Evolutionary conservation across 2,888 invertebrate species (phyloP).

Genomic region (Altica lythri): DNA sequence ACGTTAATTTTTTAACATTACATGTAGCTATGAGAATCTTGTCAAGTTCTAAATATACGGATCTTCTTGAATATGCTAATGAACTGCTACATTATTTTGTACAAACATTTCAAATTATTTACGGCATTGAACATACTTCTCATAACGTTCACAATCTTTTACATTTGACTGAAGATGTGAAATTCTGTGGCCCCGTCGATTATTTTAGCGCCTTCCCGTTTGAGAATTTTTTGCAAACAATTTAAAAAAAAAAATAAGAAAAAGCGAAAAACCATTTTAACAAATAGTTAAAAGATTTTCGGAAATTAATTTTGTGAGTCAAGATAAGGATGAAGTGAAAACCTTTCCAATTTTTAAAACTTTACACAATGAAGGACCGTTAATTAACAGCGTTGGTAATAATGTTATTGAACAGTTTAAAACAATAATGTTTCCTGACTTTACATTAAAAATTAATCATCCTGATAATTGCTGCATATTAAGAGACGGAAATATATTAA

Average conservation of each 20-base stretch:
- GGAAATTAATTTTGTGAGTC: not conserved
- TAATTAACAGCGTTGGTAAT: not conserved
- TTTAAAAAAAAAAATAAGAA: not conserved
- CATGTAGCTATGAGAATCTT: conserved; percentile 5
- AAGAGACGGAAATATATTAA: not conserved
- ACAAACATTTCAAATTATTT: conserved; percentile 1
- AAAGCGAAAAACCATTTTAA: not conserved
- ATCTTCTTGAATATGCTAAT: conserved; percentile 1
- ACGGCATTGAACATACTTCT: not conserved
- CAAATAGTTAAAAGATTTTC: conserved; percentile 4
- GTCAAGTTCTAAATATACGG: not conserved
- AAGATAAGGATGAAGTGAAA: not conserved
- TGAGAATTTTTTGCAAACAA: conserved; percentile 1
- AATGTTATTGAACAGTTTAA: conserved; percentile 1
- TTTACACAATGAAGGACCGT: not conserved
- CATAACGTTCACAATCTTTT: conserved; percentile 2
- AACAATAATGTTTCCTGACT: not conserved
- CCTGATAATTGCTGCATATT: conserved; percentile 7
- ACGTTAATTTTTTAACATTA: conserved; percentile 2
- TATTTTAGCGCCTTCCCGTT: not conserved
- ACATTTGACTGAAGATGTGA: not conserved
- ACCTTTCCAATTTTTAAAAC: not conserved
- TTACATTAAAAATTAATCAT: not conserved
- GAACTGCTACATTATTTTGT: not conserved
- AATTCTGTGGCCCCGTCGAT: conserved; percentile 1